Percentiles rank a stretch among this genome's conserved stretches.
Conservation (phyloP, 2,113 vertebrate species). For the Galemys pyrenaicus region DNA sequence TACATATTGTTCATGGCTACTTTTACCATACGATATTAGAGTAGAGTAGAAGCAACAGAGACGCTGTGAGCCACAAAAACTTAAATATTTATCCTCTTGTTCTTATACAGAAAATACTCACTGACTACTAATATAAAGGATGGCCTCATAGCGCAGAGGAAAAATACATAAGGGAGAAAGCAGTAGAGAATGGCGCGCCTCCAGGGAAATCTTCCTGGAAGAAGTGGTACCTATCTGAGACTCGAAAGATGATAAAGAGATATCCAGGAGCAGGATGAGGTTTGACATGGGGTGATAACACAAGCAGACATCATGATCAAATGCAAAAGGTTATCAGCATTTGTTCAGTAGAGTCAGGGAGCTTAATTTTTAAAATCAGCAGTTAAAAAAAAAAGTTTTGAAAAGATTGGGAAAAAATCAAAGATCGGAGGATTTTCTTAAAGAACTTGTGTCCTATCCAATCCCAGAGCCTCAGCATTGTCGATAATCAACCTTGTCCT, state of each 20-base stretch:
- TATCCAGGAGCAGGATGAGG: neutral
- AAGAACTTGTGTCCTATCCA: neutral
- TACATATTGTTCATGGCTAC: neutral
- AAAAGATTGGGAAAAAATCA: neutral
- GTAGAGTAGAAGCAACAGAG: neutral
- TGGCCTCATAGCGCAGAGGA: neutral
- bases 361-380: neutral
- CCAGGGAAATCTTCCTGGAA: neutral
- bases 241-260: neutral
- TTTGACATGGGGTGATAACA: neutral
- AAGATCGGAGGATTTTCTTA: neutral
- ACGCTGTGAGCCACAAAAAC: neutral
- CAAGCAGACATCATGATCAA: too few relatives aligned
- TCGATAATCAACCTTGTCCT: too few relatives aligned
- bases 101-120: neutral
- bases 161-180: neutral
- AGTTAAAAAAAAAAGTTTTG: neutral
- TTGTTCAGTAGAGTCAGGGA: neutral
- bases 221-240: neutral
- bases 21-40: neutral
- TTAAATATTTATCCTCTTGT: neutral
- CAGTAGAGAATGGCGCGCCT: neutral
- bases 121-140: neutral
- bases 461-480: rapidly evolving
- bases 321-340: neutral